Evolutionary conservation across 2,888 invertebrate genomes (phyloP).

Genomic region (Siphonodentalium dalli): DNA sequence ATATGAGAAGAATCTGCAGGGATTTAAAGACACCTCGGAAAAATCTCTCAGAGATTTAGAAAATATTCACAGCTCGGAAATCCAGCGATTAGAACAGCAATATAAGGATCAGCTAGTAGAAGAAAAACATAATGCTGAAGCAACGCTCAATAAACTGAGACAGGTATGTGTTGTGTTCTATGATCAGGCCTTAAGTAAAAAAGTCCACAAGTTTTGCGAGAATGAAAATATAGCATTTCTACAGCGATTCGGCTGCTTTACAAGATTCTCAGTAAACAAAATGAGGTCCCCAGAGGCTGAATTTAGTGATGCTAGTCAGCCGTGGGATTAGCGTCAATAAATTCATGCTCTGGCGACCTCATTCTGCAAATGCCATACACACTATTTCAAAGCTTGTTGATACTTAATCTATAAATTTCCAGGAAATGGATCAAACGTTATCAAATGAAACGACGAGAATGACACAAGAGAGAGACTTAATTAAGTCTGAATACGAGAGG

Average conservation of each 20-base stretch:
- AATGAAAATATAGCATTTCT: too few species aligned
- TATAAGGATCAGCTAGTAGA: constrained; percentile 36
- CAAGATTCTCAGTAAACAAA: too few species aligned
- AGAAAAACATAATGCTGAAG: constrained; percentile 37
- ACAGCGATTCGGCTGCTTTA: too few species aligned
- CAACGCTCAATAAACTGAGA: constrained; percentile 39
- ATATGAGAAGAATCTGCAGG: constrained; percentile 48
- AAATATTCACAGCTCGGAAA: constrained; percentile 33
- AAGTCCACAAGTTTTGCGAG: background rate
- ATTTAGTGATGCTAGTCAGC: too few species aligned
- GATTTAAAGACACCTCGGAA: constrained; percentile 34
- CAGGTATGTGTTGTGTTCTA: constrained; percentile 41
- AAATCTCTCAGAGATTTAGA: constrained; percentile 33
- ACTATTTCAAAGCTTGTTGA: too few species aligned
- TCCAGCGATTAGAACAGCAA: constrained; percentile 32
- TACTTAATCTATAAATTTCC: constrained; percentile 7
- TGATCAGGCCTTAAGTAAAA: background rate
- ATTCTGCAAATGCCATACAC: too few species aligned
- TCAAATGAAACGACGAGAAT: constrained; percentile 34
- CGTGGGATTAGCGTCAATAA: too few species aligned
- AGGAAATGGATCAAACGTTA: constrained; percentile 41
- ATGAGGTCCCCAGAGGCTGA: too few species aligned
- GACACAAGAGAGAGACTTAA: constrained; percentile 35
- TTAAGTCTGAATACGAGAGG: constrained; percentile 46
- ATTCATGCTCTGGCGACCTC: too few species aligned